phyloP scores from a whole-genome alignment of 2,797 vertebrate genomes.

The Petrocephalus schoutedeni region DNA sequence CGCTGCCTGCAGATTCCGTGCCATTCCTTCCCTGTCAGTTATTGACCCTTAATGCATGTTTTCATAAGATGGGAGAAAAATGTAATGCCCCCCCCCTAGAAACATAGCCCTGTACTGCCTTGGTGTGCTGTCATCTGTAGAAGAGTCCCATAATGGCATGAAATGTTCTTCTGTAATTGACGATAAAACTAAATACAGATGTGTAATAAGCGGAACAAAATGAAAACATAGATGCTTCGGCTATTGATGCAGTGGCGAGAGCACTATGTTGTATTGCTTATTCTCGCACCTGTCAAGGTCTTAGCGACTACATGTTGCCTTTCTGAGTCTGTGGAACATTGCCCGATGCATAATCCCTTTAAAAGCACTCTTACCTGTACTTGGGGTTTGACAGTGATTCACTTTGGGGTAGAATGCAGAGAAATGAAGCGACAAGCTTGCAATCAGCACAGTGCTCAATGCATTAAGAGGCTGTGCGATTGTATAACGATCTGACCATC shows the following conservation, averaged over 20 bases:
- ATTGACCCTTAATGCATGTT: constrained; percentile 10
- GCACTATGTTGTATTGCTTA: neutral
- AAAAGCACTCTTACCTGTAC: neutral
- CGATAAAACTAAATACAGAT: neutral
- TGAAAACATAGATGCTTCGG: neutral
- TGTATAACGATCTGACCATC: neutral
- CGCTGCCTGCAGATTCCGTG: neutral
- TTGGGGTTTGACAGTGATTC: neutral
- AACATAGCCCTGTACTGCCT: neutral
- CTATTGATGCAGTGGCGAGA: neutral
- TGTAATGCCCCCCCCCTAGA: neutral
- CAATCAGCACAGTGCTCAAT: neutral
- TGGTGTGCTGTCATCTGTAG: neutral
- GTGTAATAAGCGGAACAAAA: neutral
- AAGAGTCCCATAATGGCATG: neutral
- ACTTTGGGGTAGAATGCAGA: neutral
- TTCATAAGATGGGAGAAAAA: neutral
- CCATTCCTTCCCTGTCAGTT: constrained; percentile 10
- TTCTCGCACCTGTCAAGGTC: neutral
- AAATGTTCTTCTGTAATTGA: neutral
- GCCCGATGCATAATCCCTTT: neutral
- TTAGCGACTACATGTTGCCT: neutral
- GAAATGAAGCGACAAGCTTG: neutral
- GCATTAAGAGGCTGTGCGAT: neutral
- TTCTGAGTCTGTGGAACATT: neutral